Evolutionary conservation across 2,888 invertebrate genomes (phyloP), one percentile per base, ranked within the genome.

Genomic region (Salpingus planirostris): DNA sequence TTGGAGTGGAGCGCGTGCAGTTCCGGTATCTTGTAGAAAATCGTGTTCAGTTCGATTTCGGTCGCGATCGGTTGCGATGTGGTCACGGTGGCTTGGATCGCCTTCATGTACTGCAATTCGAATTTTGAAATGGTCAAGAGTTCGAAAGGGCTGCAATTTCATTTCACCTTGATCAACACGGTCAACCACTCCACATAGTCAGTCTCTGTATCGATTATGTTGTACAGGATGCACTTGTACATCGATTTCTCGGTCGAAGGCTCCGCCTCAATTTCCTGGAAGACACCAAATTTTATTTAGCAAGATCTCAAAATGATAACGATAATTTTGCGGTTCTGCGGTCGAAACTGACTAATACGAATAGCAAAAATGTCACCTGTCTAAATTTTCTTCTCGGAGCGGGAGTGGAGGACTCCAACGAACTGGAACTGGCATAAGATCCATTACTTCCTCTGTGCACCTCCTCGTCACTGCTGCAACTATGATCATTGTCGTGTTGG

Each of bases 1-100:
- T 77, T 78, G 42, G 80, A 78, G 64, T 93, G 93, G 32, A 88
- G 70, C 27, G 75, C 74, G 55, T 87, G 83, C 27, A 93, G 69
- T 52, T 92, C 89, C 1, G 89, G 86, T 62, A 93, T 89, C 67
- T 90, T 89, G 61, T 86, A 90, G 66, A 93, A 93, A 60, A 93
- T 92, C 4, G 84, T 83, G 44, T 83, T 82, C 58, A 90, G 84
- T 60, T 93, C 92, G 42, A 87, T 84, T 55, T 85, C 80, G 1
- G 84, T 80, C 54, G 92, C 85, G 38, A 93, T 86, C 25, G 90
- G 90, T 62, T 90, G 89, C 6, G 90, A 89, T 33, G 89, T 87
- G 26, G 80, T 79, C 40, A 88, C 67, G 7, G 89, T 88, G 26
- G 90, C 86, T 62, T 88, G 84, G 49, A 92, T 80, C 11, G 88